Conservation (phyloP, 2,888 invertebrate genomes). For the Podabrus alpinus region DNA sequence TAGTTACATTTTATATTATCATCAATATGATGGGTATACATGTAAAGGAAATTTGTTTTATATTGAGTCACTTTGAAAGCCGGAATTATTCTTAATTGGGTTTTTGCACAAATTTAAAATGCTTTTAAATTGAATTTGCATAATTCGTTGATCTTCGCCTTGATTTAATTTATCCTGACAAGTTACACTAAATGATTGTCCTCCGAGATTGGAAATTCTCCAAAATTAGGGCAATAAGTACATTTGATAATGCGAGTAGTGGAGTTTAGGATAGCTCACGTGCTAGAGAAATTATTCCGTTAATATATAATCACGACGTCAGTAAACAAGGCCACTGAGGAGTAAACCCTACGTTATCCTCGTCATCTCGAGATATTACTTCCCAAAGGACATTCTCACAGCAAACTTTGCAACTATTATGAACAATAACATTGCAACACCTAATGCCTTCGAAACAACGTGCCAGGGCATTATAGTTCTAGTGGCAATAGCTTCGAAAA, state of each 20-base stretch:
- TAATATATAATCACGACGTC: slow-evolving; percentile 31
- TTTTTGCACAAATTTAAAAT: neutral
- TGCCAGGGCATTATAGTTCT: slow-evolving; percentile 41
- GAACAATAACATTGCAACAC: slow-evolving; percentile 42
- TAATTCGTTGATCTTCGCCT: neutral
- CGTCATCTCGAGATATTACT: slow-evolving; percentile 27
- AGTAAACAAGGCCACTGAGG: slow-evolving; percentile 30
- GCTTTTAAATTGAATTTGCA: neutral
- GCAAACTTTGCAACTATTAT: slow-evolving; percentile 43
- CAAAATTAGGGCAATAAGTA: slow-evolving; percentile 18
- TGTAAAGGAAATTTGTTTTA: neutral
- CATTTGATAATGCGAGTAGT: slow-evolving; percentile 18
- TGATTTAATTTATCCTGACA: neutral
- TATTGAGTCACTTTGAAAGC: neutral
- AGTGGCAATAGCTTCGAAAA: slow-evolving; percentile 36
- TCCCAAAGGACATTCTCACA: slow-evolving; percentile 35
- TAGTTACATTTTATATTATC: neutral
- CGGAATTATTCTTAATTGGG: neutral
- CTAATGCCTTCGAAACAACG: slow-evolving; percentile 41
- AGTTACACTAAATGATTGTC: neutral
- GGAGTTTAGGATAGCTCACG: slow-evolving; percentile 20
- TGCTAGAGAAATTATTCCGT: slow-evolving; percentile 27
- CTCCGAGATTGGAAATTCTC: neutral
- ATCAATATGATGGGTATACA: neutral
- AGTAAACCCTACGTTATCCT: slow-evolving; percentile 29